Evolutionary conservation across 2,797 vertebrate genomes (phyloP).

Genomic region (Pangasius mekongensis): DNA sequence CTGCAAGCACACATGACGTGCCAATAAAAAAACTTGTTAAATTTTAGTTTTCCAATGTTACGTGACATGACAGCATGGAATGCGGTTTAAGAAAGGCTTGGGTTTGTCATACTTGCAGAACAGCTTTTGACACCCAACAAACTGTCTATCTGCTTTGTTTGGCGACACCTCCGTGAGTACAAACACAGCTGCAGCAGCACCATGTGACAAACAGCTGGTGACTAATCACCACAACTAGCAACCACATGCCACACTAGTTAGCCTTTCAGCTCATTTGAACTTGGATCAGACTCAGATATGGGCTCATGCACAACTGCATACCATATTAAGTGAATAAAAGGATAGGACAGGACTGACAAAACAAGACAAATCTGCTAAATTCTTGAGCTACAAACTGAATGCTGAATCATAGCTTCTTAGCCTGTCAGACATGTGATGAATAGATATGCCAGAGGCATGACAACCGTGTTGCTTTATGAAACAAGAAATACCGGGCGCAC

Average conservation of each 20-base stretch:
- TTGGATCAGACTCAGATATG: too few relatives aligned
- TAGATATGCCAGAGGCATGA: slow-evolving; percentile 33
- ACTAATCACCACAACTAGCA: background rate
- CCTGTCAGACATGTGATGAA: slow-evolving; percentile 8
- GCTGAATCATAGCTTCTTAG: background rate
- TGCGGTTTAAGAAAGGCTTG: slow-evolving; percentile 65
- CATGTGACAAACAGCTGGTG: slow-evolving; percentile 38
- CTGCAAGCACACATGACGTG: background rate
- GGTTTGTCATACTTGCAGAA: slow-evolving; percentile 63
- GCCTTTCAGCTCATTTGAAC: background rate
- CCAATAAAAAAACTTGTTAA: background rate
- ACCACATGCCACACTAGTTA: background rate
- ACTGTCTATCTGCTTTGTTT: slow-evolving; percentile 61
- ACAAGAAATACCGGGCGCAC: slow-evolving; percentile 70
- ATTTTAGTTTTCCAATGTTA: background rate
- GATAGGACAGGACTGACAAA: background rate
- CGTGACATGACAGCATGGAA: slow-evolving; percentile 58
- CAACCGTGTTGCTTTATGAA: slow-evolving; percentile 30
- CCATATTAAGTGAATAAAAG: background rate
- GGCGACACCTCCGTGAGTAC: slow-evolving; percentile 37
- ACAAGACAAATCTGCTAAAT: background rate
- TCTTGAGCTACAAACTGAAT: background rate
- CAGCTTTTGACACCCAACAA: slow-evolving; percentile 62
- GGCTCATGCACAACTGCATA: background rate
- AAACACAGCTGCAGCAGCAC: slow-evolving; percentile 72